These are phyloP conservation scores for Remorina albescens DNA, from an alignment of 2,797 vertebrate genomes.

Conservation along the genomic window DNA sequence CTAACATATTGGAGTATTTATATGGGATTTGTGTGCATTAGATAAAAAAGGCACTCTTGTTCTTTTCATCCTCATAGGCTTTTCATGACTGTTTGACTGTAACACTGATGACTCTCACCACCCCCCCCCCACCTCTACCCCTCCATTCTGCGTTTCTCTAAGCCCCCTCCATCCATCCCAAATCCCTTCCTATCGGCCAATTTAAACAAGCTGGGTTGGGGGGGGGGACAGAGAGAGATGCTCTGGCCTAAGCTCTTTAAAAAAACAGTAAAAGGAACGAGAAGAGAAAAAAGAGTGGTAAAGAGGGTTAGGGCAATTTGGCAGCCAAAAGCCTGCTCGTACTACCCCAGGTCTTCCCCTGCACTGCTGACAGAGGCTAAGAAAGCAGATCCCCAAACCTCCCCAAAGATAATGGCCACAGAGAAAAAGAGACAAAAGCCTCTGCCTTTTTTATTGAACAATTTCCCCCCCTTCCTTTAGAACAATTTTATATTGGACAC, in stretches of 20 bases:
- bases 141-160: slow-evolving; percentile 80
- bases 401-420: slow-evolving; percentile 84
- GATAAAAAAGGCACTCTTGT: slow-evolving; percentile 85
- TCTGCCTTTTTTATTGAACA: slow-evolving; percentile 57
- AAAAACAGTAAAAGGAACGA: slow-evolving; percentile 79
- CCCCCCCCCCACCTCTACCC: slow-evolving; percentile 67
- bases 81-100: slow-evolving; percentile 88
- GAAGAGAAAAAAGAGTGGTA: slow-evolving; percentile 60
- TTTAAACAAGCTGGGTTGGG: slow-evolving; percentile 85
- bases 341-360: slow-evolving; percentile 73
- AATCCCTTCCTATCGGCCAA: slow-evolving; percentile 86
- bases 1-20: slow-evolving; percentile 86
- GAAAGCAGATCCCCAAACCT: slow-evolving; percentile 84
- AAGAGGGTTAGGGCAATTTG: slow-evolving; percentile 87
- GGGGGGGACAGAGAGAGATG: slow-evolving; percentile 63
- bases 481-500: slow-evolving; percentile 58
- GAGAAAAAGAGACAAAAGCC: slow-evolving; percentile 77
- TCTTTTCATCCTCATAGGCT: slow-evolving; percentile 86
- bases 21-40: slow-evolving; percentile 89
- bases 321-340: slow-evolving; percentile 84
- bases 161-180: slow-evolving; percentile 86
- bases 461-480: slow-evolving; percentile 48
- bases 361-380: slow-evolving; percentile 76
- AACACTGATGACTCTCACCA: slow-evolving; percentile 84
- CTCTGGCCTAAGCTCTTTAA: slow-evolving; percentile 87